Percentiles rank a stretch among this genome's conserved stretches.
Evolutionary conservation across 2,888 invertebrate genomes (phyloP).

Genomic region (Atherix ibis): DNA sequence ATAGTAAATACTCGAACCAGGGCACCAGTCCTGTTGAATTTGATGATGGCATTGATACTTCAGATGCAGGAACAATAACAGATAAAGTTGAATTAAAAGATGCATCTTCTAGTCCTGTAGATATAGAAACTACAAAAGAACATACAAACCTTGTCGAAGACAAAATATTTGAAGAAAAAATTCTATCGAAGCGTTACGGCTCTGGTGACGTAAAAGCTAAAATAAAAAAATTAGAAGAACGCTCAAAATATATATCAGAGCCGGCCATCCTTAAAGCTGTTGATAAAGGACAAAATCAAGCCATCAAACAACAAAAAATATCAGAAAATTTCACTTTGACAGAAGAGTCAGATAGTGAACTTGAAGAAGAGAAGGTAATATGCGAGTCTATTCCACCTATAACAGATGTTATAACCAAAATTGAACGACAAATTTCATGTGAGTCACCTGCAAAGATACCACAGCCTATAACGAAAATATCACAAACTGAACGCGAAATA

Average conservation of each 20-base stretch:
- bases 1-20: constrained; percentile 31
- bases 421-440: constrained; percentile 22
- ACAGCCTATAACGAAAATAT: not conserved
- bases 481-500: not conserved
- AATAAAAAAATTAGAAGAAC: constrained; percentile 38
- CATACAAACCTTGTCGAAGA: constrained; percentile 11
- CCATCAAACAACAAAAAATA: constrained; percentile 1
- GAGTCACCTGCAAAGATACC: constrained; percentile 4
- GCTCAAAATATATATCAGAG: constrained; percentile 22
- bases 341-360: not conserved
- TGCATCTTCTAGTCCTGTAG: constrained; percentile 37
- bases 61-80: constrained; percentile 36
- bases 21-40: constrained; percentile 38
- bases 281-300: constrained; percentile 1
- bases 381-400: constrained; percentile 19
- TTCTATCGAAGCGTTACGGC: constrained; percentile 25
- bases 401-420: constrained; percentile 22
- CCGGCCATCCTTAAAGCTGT: constrained; percentile 18
- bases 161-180: constrained; percentile 25
- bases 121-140: constrained; percentile 18
- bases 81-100: constrained; percentile 37
- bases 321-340: no score
- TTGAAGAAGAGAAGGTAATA: constrained; percentile 9
- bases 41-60: constrained; percentile 34
- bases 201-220: constrained; percentile 41